Evolutionary conservation across 1,140 invertebrate genomes (phyloP), one percentile per base, ranked within the genome.

Genomic region (Augochlora pura): DNA sequence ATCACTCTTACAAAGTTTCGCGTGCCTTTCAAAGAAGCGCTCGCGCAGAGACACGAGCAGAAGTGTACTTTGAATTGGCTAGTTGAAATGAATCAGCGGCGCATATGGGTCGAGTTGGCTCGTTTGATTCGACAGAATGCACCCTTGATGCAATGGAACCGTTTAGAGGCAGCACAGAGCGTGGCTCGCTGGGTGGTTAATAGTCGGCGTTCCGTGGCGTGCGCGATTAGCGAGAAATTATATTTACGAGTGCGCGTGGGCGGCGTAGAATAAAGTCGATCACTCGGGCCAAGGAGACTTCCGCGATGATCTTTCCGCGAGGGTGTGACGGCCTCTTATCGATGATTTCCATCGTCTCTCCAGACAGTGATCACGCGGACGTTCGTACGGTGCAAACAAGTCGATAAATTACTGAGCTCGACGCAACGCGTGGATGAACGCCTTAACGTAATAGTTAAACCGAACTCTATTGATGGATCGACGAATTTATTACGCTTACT

Each of bases 151-250:
- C 60, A 39, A n/a, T 60, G 39, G 69, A 60, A 76, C 46, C 71
- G 65, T 75, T 68, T 66, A 67, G 14, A 80, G 21, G 32, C 32
- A 23, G 46, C 65, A 52, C 38, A n/a, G 32, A 32, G 6, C 42
- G 57, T 64, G 63, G 52, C 77, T 62, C 63, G 59, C 73, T 76
- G 78, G 78, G 72, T 80, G 78, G 78, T 76, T 80, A 76, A 80
- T 80, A 69, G 73, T 76, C 73, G 21, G 14, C 65, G 72, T 68
- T 64, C 42, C 65, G 49, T 76, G 59, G 78, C 78, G 78, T 76
- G 52, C 77, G 63, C 68, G 78, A 80, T 80, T 80, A 80, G 78
- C 78, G 72, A 69, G 72, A 80, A 80, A 80, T 80, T 80, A 80
- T 80, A 80, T 80, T 80, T 74, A 79, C 78, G 78, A 76, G 63